Conservation (phyloP, 2,888 invertebrate species). For the Caenorhabditis uteleia region DNA sequence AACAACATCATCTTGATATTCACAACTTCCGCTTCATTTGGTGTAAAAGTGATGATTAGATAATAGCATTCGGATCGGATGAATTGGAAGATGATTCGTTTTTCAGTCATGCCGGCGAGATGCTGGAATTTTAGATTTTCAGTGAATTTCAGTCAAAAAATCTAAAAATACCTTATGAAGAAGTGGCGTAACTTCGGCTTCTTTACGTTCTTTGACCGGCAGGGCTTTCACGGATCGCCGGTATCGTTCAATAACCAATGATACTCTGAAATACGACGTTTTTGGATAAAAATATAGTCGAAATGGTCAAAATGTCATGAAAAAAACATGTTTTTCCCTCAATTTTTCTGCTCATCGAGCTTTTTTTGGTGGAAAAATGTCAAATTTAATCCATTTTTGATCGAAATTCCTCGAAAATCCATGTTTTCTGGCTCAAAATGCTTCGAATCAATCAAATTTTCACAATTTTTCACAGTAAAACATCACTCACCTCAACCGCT, state of each 20-base stretch:
- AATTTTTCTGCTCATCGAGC: too few species aligned
- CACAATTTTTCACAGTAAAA: neutral
- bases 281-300: neutral
- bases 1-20: slow-evolving; percentile 35
- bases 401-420: too few species aligned
- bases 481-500: slow-evolving; percentile 15
- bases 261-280: slow-evolving; percentile 32
- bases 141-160: neutral
- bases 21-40: slow-evolving; percentile 23
- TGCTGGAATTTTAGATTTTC: slow-evolving; percentile 13
- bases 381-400: too few species aligned
- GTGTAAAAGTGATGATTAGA: slow-evolving; percentile 45
- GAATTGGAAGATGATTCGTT: slow-evolving; percentile 54
- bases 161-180: slow-evolving; percentile 23
- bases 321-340: too few species aligned
- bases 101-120: slow-evolving; percentile 22
- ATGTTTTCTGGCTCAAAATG: neutral
- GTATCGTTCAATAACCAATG: slow-evolving; percentile 60
- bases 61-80: slow-evolving; percentile 48
- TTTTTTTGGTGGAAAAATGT: too few species aligned
- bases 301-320: too few species aligned
- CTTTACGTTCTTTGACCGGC: slow-evolving; percentile 43
- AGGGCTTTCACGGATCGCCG: slow-evolving; percentile 50
- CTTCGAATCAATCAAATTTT: neutral
- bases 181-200: slow-evolving; percentile 36